Evolutionary conservation across 1,140 invertebrate species (phyloP).

Genomic region (Brachionus manjavacas): DNA sequence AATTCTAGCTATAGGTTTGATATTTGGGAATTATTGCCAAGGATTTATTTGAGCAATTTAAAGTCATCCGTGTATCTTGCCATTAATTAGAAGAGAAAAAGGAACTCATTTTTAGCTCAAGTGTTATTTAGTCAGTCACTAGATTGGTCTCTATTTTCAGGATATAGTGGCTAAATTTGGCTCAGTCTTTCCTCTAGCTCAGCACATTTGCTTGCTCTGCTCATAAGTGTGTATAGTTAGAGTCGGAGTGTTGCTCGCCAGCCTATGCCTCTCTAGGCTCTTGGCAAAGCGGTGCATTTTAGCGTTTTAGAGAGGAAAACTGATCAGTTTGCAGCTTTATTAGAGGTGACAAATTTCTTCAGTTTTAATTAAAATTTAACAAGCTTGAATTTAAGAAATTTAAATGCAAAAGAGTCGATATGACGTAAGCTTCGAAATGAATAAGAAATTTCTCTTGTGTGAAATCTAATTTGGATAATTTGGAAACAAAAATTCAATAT

Average conservation of each 20-base stretch:
- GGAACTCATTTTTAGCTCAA: neutral
- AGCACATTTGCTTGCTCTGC: neutral
- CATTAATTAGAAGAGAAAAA: neutral
- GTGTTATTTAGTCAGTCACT: neutral
- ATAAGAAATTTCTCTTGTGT: neutral
- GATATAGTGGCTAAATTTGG: neutral
- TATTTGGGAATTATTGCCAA: neutral
- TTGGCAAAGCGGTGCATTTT: neutral
- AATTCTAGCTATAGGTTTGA: neutral
- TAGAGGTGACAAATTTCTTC: neutral
- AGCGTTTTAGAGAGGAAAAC: neutral
- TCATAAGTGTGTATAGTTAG: too few relatives aligned
- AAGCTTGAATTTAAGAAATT: neutral
- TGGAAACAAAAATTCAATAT: slow-evolving; percentile 14
- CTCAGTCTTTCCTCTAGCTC: too few relatives aligned
- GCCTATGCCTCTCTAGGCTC: too few relatives aligned
- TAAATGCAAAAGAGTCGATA: neutral
- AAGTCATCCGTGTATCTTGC: neutral
- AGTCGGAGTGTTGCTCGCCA: too few relatives aligned
- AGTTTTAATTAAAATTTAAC: slow-evolving; percentile 2
- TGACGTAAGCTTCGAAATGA: neutral
- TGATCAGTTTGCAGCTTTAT: neutral
- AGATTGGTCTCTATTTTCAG: neutral
- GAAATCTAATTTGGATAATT: slow-evolving; percentile 27
- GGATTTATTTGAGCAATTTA: neutral